phyloP scores from a whole-genome alignment of 2,888 invertebrate genomes.

The Vanessa cardui region DNA sequence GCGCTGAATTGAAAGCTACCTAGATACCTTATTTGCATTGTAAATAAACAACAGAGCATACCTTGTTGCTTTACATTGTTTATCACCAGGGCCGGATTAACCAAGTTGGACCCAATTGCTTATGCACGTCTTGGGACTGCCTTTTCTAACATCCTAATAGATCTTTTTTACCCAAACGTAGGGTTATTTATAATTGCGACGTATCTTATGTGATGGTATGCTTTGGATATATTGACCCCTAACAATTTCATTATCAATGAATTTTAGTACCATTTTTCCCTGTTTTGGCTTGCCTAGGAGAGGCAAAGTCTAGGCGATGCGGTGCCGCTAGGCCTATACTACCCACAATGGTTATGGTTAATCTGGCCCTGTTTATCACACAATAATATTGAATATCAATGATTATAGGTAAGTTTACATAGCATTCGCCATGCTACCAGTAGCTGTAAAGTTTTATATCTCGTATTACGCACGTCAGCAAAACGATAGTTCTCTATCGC shows the following conservation, averaged over 20 bases:
- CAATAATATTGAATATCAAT: no score
- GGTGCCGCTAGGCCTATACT: no score
- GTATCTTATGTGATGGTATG: no score
- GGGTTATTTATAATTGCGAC: no score
- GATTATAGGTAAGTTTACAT: neutral
- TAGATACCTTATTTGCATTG: neutral
- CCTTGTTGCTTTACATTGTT: neutral
- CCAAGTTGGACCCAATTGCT: neutral
- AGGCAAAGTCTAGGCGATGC: no score
- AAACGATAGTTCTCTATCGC: constrained; percentile 28
- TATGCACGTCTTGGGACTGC: no score
- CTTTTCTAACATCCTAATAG: no score
- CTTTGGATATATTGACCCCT: no score
- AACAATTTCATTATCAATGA: no score
- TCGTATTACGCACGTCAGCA: constrained; percentile 27
- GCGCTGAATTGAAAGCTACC: constrained; percentile 1
- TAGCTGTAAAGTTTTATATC: constrained; percentile 3
- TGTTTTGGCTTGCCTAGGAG: no score
- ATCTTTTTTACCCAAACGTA: no score
- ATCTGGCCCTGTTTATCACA: neutral
- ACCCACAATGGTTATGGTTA: neutral
- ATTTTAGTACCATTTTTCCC: no score
- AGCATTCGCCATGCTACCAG: constrained; percentile 3
- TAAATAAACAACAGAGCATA: neutral
- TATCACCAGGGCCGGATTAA: neutral